Base-by-base conservation (phyloP, 2,888 invertebrate genomes). In the Mesorhabditis belari region DNA sequence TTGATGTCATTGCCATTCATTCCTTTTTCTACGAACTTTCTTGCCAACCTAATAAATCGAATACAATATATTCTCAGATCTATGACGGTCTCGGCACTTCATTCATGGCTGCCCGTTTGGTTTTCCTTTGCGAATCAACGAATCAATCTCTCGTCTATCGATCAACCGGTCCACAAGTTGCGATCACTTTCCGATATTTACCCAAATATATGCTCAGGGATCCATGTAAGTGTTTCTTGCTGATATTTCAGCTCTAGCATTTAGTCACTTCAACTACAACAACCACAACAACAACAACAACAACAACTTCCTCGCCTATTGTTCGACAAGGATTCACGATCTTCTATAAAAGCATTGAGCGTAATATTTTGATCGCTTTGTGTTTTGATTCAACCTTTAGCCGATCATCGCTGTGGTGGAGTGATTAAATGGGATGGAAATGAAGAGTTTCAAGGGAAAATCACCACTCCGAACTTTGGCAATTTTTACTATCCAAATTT, bases 401-500 rank as follows among this genome's bases (percentile, higher is more conserved):
- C 64, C 2, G 67, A 70, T 51, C 51, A 62, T 26, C 26, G 56
- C 49, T 73, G 73, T 51, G 73, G 73, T 26, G 69, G 60, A 5
- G 66, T 69, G 2, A 28, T 61, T 27, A 69, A 71, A 49, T 55
- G 44, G 9, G 53, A 62, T 12, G 49, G 56, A 12, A 58, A 49
- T 3, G 67, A 66, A 25, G 57, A 60, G 19, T 69, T 69, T 27
- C 54, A 49, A n/a, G 77, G 77, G 49, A 55, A 58, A 9, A 72
- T 78, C 25, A 61, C 72, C 52, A 69, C 76, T 6, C 78, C 79
- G 0, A 76, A 77, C 62, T 77, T 61, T 50, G 72, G 70, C 4
- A 65, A 70, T 26, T 52, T 70, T 49, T 83, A 84, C 70, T 82
- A 81, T 3, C 78, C 77, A 54, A 81, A 83, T 68, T 76, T 82